These are phyloP conservation scores for Drosophila buzzatii DNA, from an alignment of 2,888 invertebrate species.

Conservation along the genomic window DNA sequence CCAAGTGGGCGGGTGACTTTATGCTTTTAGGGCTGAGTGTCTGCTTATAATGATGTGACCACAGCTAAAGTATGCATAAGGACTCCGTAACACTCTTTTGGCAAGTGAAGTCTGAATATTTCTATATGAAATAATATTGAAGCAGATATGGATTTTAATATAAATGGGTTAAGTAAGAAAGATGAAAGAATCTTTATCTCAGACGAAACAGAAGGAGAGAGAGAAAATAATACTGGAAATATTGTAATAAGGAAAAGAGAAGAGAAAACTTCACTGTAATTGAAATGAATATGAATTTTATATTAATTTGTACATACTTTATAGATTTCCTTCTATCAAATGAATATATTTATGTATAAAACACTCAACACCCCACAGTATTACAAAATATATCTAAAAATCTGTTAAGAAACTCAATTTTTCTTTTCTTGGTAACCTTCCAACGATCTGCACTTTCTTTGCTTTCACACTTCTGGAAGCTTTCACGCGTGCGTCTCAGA, in stretches of 20 bases:
- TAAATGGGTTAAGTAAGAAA: not conserved
- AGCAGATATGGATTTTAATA: not conserved
- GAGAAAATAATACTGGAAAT: not conserved
- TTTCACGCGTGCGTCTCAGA: constrained; percentile 5
- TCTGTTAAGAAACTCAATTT: not conserved
- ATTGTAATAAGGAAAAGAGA: not conserved
- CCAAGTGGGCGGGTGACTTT: not conserved
- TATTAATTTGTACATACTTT: no score
- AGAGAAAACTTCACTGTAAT: not conserved
- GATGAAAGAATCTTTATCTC: not conserved
- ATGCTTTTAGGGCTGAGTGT: constrained; percentile 2
- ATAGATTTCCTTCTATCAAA: no score
- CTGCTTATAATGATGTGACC: constrained; percentile 1
- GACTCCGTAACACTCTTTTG: not conserved
- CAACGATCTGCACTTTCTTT: not conserved
- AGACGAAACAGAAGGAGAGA: no score
- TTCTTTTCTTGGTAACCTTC: not conserved
- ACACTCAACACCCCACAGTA: no score
- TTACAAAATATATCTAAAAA: no score
- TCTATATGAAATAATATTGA: not conserved
- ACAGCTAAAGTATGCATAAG: constrained; percentile 1
- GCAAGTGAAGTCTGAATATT: not conserved
- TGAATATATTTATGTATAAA: no score
- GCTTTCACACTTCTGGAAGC: not conserved
- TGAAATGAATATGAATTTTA: not conserved